Conservation (phyloP, 2,888 invertebrate species). For the Sipha maydis region DNA sequence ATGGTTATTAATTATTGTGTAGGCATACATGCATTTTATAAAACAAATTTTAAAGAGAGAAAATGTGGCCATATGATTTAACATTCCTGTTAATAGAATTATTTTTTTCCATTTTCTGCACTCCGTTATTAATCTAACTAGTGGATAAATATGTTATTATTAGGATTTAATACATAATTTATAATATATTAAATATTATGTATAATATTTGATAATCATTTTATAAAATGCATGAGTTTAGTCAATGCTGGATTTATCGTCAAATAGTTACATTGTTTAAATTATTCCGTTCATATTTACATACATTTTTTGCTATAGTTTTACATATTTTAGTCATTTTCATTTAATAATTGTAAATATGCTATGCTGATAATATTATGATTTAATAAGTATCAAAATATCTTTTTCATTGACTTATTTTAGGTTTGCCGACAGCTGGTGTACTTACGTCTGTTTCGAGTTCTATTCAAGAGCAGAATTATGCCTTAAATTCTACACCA, state of each 20-base stretch:
- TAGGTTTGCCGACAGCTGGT: conserved; percentile 56
- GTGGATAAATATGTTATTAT: background rate
- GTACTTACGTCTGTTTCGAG: conserved; percentile 25
- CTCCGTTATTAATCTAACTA: background rate
- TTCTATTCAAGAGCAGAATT: conserved; percentile 55
- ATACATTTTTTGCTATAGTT: conserved; percentile 13
- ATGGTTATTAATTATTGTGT: conserved; percentile 15
- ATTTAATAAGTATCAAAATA: background rate
- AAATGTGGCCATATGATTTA: conserved; percentile 25
- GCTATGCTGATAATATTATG: background rate
- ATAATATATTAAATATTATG: background rate
- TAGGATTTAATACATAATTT: background rate
- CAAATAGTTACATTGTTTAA: background rate
- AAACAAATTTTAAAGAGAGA: conserved; percentile 38
- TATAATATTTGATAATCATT: background rate
- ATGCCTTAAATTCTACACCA: conserved; percentile 30
- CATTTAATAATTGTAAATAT: conserved; percentile 25
- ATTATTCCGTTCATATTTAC: conserved; percentile 7
- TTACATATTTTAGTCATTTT: conserved; percentile 19
- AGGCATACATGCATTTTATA: conserved; percentile 33
- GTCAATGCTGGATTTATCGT: conserved; percentile 24
- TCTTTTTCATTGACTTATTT: background rate
- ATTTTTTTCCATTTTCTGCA: conserved; percentile 1
- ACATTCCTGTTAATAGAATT: conserved; percentile 38
- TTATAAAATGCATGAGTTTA: conserved; percentile 20